A percentile compares a stretch with the other conserved stretches of the same genome.
These are phyloP conservation scores for Cyclophora albipunctata DNA, from an alignment of 2,888 invertebrate genomes.

Conservation along the genomic window DNA sequence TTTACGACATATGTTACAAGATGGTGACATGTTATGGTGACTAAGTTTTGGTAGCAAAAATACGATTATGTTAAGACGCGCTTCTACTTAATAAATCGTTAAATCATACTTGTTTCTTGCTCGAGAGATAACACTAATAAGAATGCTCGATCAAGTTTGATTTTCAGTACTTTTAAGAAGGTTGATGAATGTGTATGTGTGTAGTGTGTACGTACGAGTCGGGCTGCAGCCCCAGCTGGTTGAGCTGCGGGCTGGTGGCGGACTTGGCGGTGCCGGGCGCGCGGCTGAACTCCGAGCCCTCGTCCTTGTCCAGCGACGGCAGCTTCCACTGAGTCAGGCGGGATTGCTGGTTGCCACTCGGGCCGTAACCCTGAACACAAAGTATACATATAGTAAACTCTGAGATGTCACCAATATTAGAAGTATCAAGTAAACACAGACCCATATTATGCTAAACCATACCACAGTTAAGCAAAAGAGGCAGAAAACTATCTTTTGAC, in stretches of 20 bases:
- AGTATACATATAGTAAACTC: background rate
- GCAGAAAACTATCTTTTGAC: no score
- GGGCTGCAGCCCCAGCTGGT: constrained; percentile 62
- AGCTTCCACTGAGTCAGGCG: constrained; percentile 94
- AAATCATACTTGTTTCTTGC: no score
- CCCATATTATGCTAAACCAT: no score
- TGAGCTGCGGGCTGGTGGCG: constrained; percentile 71
- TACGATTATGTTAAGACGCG: no score
- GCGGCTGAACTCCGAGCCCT: constrained; percentile 89
- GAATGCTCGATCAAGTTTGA: no score
- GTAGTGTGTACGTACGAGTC: constrained; percentile 50
- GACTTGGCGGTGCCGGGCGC: constrained; percentile 92
- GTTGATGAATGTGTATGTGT: background rate
- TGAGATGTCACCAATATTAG: background rate
- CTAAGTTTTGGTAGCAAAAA: no score
- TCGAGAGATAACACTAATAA: no score
- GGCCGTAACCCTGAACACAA: constrained; percentile 48
- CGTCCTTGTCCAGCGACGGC: constrained; percentile 87
- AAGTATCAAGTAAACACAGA: background rate
- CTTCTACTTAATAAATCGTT: no score
- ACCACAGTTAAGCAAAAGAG: no score
- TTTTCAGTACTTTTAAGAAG: no score
- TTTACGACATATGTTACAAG: no score
- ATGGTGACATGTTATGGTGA: no score
- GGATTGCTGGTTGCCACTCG: constrained; percentile 83